Conservation (phyloP, 2,888 invertebrate genomes). For the Hemithea aestivaria region DNA sequence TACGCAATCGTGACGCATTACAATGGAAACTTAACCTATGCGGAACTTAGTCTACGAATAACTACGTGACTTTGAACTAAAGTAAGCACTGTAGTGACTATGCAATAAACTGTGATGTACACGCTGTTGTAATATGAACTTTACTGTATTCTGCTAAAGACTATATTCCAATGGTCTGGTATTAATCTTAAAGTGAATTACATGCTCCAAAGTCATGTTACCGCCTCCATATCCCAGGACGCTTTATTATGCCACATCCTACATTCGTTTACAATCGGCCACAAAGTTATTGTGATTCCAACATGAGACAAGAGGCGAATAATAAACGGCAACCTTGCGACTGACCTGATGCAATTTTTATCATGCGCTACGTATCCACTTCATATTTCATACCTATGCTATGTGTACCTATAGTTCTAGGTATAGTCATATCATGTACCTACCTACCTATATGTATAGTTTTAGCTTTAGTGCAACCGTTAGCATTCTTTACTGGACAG, state of each 20-base stretch:
- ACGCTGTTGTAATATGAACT: slow-evolving; percentile 18
- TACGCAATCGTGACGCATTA: slow-evolving; percentile 30
- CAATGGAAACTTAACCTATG: slow-evolving; percentile 35
- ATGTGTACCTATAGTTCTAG: no score
- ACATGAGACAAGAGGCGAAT: slow-evolving; percentile 20
- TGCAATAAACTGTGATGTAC: slow-evolving; percentile 7
- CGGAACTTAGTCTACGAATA: slow-evolving; percentile 39
- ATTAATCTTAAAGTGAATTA: slow-evolving; percentile 25
- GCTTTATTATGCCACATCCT: slow-evolving; percentile 28
- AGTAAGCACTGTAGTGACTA: slow-evolving; percentile 24
- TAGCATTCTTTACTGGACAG: no score
- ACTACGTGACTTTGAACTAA: slow-evolving; percentile 40
- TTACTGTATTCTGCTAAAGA: slow-evolving; percentile 20
- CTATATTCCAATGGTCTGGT: slow-evolving; percentile 12
- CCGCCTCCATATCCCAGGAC: slow-evolving; percentile 26
- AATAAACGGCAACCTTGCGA: slow-evolving; percentile 11
- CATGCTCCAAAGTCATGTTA: slow-evolving; percentile 23
- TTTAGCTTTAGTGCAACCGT: no score
- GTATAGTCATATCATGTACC: no score
- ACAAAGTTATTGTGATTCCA: slow-evolving; percentile 20
- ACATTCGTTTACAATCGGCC: slow-evolving; percentile 23
- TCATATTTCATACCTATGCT: no score
- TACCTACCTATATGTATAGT: no score
- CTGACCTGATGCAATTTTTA: slow-evolving; percentile 4
- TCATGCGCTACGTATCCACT: no score